Conservation (phyloP, 2,797 vertebrate species). For the Hippocampus kuda region DNA sequence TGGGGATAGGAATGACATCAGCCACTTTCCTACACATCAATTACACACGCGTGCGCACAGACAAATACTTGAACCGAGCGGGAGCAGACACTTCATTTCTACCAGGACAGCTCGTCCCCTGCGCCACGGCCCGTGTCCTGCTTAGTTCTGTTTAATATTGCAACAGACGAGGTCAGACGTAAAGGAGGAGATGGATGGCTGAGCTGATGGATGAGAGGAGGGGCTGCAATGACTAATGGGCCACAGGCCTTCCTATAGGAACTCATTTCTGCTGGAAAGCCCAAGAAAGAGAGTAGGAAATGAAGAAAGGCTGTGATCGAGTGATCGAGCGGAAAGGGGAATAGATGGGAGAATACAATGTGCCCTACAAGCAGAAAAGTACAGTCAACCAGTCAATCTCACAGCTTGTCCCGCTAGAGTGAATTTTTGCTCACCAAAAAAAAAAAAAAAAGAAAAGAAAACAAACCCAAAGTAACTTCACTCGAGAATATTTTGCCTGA, state of each 20-base stretch:
- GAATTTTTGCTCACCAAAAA: neutral
- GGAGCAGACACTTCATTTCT: slow-evolving; percentile 36
- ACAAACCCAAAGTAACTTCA: neutral
- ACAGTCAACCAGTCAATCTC: neutral
- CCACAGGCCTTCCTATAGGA: slow-evolving; percentile 2
- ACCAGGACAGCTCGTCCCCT: slow-evolving; percentile 39
- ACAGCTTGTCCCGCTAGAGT: neutral
- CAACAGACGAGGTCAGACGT: slow-evolving; percentile 42
- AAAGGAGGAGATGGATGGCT: slow-evolving; percentile 24
- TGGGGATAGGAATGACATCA: neutral
- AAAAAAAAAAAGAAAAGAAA: too few species aligned
- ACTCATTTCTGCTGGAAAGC: slow-evolving; percentile 8
- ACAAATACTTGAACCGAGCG: neutral
- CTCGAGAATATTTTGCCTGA: slow-evolving; percentile 15
- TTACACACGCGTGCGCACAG: slow-evolving; percentile 5
- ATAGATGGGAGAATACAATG: neutral
- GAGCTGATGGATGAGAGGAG: slow-evolving; percentile 31
- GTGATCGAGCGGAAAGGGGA: neutral
- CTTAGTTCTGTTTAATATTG: slow-evolving; percentile 62
- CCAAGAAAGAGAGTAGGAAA: slow-evolving; percentile 1
- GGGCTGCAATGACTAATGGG: slow-evolving; percentile 7
- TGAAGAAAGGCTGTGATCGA: too few species aligned
- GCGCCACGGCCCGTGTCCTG: slow-evolving; percentile 45
- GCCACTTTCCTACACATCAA: neutral
- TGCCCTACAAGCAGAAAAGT: neutral